Conservation (phyloP, 1,140 invertebrate species). For the Diabrotica virgifera region DNA sequence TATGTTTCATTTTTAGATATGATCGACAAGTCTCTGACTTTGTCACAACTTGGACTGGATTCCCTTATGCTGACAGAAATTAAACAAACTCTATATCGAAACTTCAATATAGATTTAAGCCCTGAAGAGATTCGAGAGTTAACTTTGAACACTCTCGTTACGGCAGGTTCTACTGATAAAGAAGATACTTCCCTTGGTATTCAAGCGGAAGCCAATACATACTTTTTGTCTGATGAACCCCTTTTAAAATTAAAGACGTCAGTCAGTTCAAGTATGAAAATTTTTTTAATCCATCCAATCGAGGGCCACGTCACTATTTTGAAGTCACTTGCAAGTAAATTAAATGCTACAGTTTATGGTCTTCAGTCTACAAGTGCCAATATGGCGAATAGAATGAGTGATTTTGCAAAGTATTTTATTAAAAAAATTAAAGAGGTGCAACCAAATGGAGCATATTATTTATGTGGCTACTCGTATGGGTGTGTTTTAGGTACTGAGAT, state of each 20-base stretch:
- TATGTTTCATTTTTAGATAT: conserved; percentile 20
- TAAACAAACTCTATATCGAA: conserved; percentile 62
- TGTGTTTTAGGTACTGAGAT: conserved; percentile 16
- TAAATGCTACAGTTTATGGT: conserved; percentile 25
- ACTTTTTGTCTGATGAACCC: conserved; percentile 6
- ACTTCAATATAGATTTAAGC: conserved; percentile 47
- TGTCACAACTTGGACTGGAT: conserved; percentile 68
- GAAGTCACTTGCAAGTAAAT: conserved; percentile 5
- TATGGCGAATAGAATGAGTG: conserved; percentile 4
- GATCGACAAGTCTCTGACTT: conserved; percentile 42
- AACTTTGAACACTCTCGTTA: conserved; percentile 16
- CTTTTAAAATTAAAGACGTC: conserved; percentile 13
- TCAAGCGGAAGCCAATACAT: neutral
- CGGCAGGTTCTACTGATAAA: neutral
- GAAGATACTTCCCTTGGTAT: neutral
- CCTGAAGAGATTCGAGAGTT: conserved; percentile 22
- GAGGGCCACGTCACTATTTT: conserved; percentile 20
- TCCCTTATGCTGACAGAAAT: conserved; percentile 68
- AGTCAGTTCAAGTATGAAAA: conserved; percentile 7
- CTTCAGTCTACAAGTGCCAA: conserved; percentile 18
- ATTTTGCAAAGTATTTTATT: conserved; percentile 12
- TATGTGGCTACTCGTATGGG: conserved; percentile 28
- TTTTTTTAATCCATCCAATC: conserved; percentile 25
- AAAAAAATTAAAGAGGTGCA: conserved; percentile 14
- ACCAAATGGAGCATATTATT: conserved; percentile 18